Conservation (phyloP, 2,113 vertebrate genomes). For the Columba livia region DNA sequence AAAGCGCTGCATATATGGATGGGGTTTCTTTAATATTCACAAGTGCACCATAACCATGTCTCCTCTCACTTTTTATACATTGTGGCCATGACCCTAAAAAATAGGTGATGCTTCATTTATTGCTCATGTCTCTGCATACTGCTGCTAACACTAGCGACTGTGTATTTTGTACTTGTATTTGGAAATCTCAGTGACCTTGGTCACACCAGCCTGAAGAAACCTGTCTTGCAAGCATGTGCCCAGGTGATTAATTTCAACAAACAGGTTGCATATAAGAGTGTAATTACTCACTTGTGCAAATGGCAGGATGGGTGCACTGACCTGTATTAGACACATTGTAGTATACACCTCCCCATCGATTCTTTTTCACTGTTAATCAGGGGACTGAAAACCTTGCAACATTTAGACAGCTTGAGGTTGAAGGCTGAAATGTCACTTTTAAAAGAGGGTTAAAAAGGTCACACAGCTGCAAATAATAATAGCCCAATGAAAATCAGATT, state of each 20-base stretch:
- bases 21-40: background rate
- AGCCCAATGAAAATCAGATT: conserved; percentile 85
- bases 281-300: conserved; percentile 32
- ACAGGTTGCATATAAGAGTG: conserved; percentile 23
- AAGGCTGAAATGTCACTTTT: conserved; percentile 83
- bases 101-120: conserved; percentile 7
- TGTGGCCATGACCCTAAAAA: background rate
- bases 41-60: background rate
- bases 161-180: background rate
- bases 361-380: conserved; percentile 61
- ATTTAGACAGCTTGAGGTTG: conserved; percentile 73
- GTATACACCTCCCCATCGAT: background rate
- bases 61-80: background rate
- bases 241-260: conserved; percentile 58
- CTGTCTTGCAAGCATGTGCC: conserved; percentile 4
- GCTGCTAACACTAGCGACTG: accelerated
- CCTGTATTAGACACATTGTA: conserved; percentile 33
- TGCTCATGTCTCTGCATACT: background rate
- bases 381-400: conserved; percentile 66
- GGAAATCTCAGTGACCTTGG: conserved; percentile 6
- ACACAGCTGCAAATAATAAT: conserved; percentile 85
- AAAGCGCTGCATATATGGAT: background rate
- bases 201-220: conserved; percentile 20
- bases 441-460: conserved; percentile 81
- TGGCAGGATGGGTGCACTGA: conserved; percentile 23